These are phyloP conservation scores for Bucorvus abyssinicus DNA, from an alignment of 2,797 vertebrate genomes.

Conservation along the genomic window DNA sequence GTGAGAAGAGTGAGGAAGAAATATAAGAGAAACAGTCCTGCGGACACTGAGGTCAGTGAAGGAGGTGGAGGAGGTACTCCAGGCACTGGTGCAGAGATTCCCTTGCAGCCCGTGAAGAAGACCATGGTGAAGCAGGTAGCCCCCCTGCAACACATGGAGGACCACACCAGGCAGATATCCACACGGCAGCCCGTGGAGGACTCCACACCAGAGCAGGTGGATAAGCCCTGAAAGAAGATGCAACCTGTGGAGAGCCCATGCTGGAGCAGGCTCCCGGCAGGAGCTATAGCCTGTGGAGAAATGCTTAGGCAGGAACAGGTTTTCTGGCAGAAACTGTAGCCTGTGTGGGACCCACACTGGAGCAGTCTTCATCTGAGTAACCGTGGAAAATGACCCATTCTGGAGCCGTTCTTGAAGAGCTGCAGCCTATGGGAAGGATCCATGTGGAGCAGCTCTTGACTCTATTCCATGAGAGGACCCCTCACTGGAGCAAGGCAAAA, in stretches of 20 bases:
- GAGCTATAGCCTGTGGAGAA: too few species aligned
- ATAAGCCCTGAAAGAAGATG: too few species aligned
- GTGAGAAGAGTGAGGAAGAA: not conserved
- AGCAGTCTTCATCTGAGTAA: too few species aligned
- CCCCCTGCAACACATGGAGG: not conserved
- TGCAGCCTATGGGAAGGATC: not conserved
- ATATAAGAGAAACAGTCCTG: not conserved
- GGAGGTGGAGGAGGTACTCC: not conserved
- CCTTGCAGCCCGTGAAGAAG: too few species aligned
- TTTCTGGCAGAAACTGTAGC: too few species aligned
- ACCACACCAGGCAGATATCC: not conserved
- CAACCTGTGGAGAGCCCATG: too few species aligned
- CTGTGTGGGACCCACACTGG: too few species aligned
- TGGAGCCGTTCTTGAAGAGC: not conserved
- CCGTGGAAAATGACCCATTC: not conserved
- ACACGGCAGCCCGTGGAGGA: not conserved
- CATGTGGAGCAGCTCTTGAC: not conserved
- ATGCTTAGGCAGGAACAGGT: too few species aligned
- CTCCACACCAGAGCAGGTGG: too few species aligned
- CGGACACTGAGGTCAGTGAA: not conserved
- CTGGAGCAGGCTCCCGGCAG: not conserved
- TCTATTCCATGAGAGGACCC: not conserved
- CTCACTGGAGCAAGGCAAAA: too few species aligned
- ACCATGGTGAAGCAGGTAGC: not conserved
- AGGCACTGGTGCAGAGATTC: not conserved